A percentile compares a stretch with the other conserved stretches of the same genome.
phyloP scores from a whole-genome alignment of 2,797 vertebrate species.

The Graptemys geographica region DNA sequence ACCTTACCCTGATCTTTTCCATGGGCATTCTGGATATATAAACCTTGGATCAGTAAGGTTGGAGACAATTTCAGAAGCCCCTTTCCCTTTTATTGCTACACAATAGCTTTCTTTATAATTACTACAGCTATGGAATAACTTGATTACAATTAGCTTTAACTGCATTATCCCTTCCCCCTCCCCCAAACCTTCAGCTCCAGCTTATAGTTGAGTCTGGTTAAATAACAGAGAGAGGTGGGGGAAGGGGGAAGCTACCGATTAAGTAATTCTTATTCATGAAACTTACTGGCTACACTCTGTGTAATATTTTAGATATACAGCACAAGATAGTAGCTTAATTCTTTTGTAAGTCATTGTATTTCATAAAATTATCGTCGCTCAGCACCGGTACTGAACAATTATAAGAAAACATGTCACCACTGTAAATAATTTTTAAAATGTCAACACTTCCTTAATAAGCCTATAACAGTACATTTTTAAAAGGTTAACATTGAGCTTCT shows the following conservation, averaged over 20 bases:
- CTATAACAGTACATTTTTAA: neutral
- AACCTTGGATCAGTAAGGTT: neutral
- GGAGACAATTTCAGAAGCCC: neutral
- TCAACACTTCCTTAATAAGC: neutral
- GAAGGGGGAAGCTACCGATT: neutral
- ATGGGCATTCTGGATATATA: neutral
- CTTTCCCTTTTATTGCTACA: neutral
- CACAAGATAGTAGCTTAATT: neutral
- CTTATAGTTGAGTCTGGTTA: neutral
- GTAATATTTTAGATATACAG: neutral
- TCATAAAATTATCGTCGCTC: neutral
- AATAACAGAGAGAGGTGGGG: neutral
- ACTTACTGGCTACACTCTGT: neutral
- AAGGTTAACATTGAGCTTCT: neutral
- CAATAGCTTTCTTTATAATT: slow-evolving; percentile 1
- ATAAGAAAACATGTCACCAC: neutral
- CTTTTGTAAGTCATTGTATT: neutral
- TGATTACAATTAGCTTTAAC: neutral
- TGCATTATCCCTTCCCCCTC: neutral
- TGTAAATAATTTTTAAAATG: slow-evolving; percentile 9
- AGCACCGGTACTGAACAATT: neutral
- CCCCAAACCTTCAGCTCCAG: neutral
- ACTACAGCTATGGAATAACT: neutral
- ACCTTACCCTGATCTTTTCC: neutral
- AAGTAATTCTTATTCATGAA: slow-evolving; percentile 12